Evolutionary conservation across 1,140 invertebrate species (phyloP).

Genomic region (Gonatopus flavifemur): DNA sequence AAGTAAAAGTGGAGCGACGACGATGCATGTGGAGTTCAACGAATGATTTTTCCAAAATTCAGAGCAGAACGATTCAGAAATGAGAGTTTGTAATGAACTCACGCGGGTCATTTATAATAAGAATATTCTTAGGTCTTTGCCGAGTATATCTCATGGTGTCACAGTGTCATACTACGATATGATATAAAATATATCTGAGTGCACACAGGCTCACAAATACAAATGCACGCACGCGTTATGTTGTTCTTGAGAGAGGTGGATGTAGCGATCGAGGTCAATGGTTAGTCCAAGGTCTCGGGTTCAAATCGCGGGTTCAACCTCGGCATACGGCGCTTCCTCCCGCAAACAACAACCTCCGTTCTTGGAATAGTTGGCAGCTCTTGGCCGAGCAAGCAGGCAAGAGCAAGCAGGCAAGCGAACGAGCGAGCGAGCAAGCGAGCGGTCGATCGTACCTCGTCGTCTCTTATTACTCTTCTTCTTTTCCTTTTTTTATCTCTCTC

Average conservation of each 20-base stretch:
- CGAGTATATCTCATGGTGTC: too few relatives aligned
- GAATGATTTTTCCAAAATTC: too few relatives aligned
- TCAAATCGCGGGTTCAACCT: conserved; percentile 46
- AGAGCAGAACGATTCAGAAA: too few relatives aligned
- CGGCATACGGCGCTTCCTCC: conserved; percentile 49
- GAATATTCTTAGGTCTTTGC: too few relatives aligned
- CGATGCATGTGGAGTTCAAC: too few relatives aligned
- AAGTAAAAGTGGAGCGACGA: too few relatives aligned
- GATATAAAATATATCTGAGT: not conserved
- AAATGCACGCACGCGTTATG: not conserved
- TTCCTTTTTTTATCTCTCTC: conserved; percentile 4
- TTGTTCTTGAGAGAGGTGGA: conserved; percentile 6
- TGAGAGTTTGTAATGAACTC: not conserved
- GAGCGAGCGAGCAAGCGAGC: conserved; percentile 6
- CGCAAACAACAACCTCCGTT: conserved; percentile 51
- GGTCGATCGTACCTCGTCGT: conserved; percentile 6
- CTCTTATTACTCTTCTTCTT: too few relatives aligned
- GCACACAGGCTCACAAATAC: too few relatives aligned
- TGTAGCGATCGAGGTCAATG: conserved; percentile 58
- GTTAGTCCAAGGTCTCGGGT: conserved; percentile 58
- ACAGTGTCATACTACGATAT: too few relatives aligned
- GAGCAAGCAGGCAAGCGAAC: conserved; percentile 3
- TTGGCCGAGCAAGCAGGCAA: conserved; percentile 7
- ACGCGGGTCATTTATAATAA: not conserved
- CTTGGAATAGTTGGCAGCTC: conserved; percentile 45